Evolutionary conservation across 2,797 vertebrate species (phyloP).

Genomic region (Tangara arthus): DNA sequence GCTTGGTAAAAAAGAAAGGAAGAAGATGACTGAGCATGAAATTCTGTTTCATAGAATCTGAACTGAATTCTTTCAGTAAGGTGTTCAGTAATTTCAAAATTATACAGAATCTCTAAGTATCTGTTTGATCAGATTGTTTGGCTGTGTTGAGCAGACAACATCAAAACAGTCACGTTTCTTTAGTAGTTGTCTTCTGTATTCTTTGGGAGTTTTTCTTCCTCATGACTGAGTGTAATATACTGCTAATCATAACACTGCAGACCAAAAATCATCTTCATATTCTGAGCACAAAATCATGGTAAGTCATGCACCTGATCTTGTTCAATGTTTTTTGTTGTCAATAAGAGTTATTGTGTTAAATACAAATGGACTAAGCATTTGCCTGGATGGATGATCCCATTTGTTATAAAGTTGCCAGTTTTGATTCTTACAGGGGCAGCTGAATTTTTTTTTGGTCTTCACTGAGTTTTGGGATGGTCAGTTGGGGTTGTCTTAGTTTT

Average conservation of each 20-base stretch:
- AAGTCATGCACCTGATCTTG: neutral
- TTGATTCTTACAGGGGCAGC: neutral
- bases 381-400: neutral
- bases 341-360: neutral
- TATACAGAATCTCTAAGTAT: neutral
- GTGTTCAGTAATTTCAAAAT: constrained; percentile 28
- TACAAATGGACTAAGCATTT: neutral
- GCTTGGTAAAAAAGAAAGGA: neutral
- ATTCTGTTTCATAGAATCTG: neutral
- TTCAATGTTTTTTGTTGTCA: neutral
- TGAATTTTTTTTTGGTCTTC: neutral
- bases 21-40: neutral
- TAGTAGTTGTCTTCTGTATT: neutral
- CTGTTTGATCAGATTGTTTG: neutral
- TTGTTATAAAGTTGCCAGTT: constrained; percentile 30
- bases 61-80: neutral
- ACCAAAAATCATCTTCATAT: neutral
- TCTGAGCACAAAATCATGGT: neutral
- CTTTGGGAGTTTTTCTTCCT: neutral
- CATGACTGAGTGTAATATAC: neutral
- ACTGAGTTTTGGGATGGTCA: neutral
- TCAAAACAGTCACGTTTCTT: neutral
- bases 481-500: neutral
- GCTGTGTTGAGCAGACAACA: neutral
- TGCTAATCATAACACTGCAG: neutral